Evolutionary conservation across 2,888 invertebrate genomes (phyloP), one percentile per base, ranked within the genome.

Genomic region (Mesorhabditis sp.): DNA sequence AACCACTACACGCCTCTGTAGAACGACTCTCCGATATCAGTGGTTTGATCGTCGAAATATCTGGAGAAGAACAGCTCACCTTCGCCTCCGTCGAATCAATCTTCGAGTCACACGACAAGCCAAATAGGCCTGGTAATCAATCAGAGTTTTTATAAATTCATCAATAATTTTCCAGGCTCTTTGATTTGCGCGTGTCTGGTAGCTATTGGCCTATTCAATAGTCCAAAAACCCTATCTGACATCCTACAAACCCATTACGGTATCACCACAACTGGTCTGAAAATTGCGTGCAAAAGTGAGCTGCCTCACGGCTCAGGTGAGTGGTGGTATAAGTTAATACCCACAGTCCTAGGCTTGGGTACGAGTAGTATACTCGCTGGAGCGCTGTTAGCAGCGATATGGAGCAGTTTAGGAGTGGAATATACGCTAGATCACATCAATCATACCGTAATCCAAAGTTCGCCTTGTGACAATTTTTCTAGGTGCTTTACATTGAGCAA

Each of bases 361-460:
- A 89, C 89, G n/a, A 89, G 89, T 80, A 89, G 89, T 74, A 89
- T 89, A 70, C 78, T 89, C 67, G 88, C 89, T 2, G 88, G 87
- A 7, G 87, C 87, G 58, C 84, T 89, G 28, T 78, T 89, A 72
- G 87, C 87, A 64, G 87, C 86, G 4, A 71, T 89, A 43, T 87
- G 88, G 86, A 85, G 80, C 61, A 82, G 84, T 28, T 28, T 28
- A 28, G 28, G 28, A 28, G 28, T 28, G 28, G 28, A 28, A 28
- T 28, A 28, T 28, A 28, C 28, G 28, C 28, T 28, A 28, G 28
- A 28, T 28, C 28, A 28, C 28, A 28, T 28, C 28, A 28, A 28
- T 28, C 28, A 28, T 28, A 28, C 28, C 28, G 28, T 28, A 28
- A 28, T 28, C 28, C 28, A 28, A 28, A 28, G 28, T 28, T 28